Evolutionary conservation across 2,888 invertebrate genomes (phyloP).

Genomic region (Leucoptera coffeella): DNA sequence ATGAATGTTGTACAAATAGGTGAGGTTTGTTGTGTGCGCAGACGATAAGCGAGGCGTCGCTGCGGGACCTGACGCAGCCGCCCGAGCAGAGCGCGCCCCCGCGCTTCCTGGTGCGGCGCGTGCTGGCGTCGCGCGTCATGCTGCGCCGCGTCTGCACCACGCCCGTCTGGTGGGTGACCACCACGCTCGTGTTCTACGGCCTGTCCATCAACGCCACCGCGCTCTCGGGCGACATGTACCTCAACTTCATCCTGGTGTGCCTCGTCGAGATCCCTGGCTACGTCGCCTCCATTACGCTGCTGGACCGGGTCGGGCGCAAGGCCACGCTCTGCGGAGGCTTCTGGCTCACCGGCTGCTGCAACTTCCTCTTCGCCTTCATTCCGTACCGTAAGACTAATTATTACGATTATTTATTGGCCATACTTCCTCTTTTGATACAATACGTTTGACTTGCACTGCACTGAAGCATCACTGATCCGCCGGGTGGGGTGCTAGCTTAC

Average conservation of each 20-base stretch:
- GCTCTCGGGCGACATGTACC: constrained; percentile 65
- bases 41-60: constrained; percentile 31
- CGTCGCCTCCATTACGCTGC: constrained; percentile 51
- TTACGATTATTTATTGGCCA: too few species aligned
- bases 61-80: constrained; percentile 27
- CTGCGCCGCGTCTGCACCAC: constrained; percentile 56
- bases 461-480: too few species aligned
- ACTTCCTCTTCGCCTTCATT: constrained; percentile 33
- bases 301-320: constrained; percentile 59
- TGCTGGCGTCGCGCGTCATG: constrained; percentile 37
- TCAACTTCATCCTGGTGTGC: constrained; percentile 62
- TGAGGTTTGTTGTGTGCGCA: too few species aligned
- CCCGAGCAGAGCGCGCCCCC: constrained; percentile 17
- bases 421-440: too few species aligned
- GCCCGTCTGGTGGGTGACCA: constrained; percentile 72
- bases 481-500: too few species aligned
- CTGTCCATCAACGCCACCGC: constrained; percentile 70
- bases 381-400: constrained; percentile 50
- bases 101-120: constrained; percentile 21
- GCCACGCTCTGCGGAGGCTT: constrained; percentile 53
- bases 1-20: too few species aligned
- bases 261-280: constrained; percentile 68
- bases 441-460: too few species aligned
- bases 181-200: constrained; percentile 74
- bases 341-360: constrained; percentile 50